Conservation (phyloP, 2,888 invertebrate species). For the Palloptera scutellata region DNA sequence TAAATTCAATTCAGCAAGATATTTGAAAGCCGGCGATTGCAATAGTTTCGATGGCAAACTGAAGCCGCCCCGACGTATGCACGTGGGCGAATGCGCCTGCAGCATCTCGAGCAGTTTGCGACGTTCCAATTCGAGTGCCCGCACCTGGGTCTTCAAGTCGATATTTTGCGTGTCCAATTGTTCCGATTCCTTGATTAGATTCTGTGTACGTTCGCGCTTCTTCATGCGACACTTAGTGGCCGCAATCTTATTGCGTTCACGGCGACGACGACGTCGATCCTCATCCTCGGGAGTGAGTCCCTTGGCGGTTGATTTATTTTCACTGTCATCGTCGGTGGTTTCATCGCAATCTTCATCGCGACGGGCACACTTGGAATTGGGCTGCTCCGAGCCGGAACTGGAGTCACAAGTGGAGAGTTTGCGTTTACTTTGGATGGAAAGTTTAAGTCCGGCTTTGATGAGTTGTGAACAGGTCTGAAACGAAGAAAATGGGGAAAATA, state of each 20-base stretch:
- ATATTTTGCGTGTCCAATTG: constrained; percentile 85
- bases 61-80: constrained; percentile 66
- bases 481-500: constrained; percentile 16
- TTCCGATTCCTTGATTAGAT: constrained; percentile 86
- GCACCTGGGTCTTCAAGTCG: constrained; percentile 83
- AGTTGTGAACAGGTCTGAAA: constrained; percentile 85
- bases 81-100: constrained; percentile 76
- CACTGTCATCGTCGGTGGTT: constrained; percentile 67
- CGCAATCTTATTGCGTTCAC: constrained; percentile 93
- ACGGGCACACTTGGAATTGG: constrained; percentile 63
- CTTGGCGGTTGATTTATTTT: constrained; percentile 60
- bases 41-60: constrained; percentile 57
- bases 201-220: constrained; percentile 88
- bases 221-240: constrained; percentile 94
- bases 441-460: constrained; percentile 89
- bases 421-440: constrained; percentile 89
- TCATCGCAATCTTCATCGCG: constrained; percentile 61
- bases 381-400: constrained; percentile 65
- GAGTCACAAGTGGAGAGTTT: constrained; percentile 75
- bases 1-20: constrained; percentile 57
- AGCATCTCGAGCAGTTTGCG: constrained; percentile 82
- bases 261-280: constrained; percentile 82
- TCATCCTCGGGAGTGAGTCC: constrained; percentile 89
- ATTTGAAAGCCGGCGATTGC: constrained; percentile 61
- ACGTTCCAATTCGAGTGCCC: constrained; percentile 81